Evolutionary conservation across 2,888 invertebrate genomes (phyloP).

Genomic region (Glomeris marginata): DNA sequence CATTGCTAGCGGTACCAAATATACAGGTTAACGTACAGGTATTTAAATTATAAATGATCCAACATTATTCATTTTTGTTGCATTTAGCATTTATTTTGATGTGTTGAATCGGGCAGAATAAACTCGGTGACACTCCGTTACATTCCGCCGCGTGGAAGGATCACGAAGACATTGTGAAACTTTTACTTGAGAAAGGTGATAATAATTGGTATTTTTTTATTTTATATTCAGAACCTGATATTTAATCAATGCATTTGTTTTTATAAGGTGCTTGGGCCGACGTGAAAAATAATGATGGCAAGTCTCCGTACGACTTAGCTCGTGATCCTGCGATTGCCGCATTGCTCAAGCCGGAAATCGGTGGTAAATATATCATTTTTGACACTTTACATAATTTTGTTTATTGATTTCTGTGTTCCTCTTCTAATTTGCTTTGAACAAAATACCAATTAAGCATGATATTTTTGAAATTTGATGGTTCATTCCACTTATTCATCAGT

Average conservation of each 20-base stretch:
- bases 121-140: conserved; percentile 47
- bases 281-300: conserved; percentile 38
- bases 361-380: conserved; percentile 3
- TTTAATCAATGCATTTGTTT: neutral
- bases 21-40: conserved; percentile 35
- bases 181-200: conserved; percentile 38
- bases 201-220: too few relatives aligned
- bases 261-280: conserved; percentile 33
- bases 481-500: too few relatives aligned
- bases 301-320: conserved; percentile 39
- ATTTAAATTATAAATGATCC: neutral
- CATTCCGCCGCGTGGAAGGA: conserved; percentile 45
- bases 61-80: neutral
- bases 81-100: conserved; percentile 12
- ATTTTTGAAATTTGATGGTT: too few relatives aligned
- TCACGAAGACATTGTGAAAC: conserved; percentile 38
- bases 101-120: conserved; percentile 40
- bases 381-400: too few relatives aligned
- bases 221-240: too few relatives aligned
- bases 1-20: conserved; percentile 36
- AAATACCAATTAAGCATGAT: too few relatives aligned
- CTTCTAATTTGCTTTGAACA: too few relatives aligned
- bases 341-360: conserved; percentile 19
- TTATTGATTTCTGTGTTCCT: too few relatives aligned
- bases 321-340: conserved; percentile 32